Evolutionary conservation across 2,113 vertebrate species (phyloP).

Genomic region (Pterocles burchelli): DNA sequence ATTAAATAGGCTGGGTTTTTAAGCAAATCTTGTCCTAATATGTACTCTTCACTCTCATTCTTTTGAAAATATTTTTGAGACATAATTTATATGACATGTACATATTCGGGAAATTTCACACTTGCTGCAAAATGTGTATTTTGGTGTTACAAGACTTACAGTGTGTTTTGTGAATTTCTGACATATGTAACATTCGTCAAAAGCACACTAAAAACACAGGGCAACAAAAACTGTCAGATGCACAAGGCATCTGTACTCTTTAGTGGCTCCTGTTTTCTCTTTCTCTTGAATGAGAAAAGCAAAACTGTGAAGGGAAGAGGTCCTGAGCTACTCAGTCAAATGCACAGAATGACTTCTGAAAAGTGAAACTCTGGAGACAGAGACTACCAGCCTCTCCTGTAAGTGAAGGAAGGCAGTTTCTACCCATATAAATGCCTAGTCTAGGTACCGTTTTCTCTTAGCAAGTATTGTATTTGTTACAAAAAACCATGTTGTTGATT

Average conservation of each 20-base stretch:
- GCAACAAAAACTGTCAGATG: neutral
- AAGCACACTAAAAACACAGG: slow-evolving; percentile 10
- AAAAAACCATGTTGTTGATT: neutral
- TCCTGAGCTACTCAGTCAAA: neutral
- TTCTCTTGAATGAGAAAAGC: neutral
- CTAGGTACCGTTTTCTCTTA: neutral
- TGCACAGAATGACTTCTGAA: neutral
- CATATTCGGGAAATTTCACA: slow-evolving; percentile 1
- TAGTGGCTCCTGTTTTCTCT: neutral
- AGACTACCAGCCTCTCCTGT: neutral
- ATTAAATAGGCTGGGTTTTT: neutral
- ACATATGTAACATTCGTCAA: neutral
- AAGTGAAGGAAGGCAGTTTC: neutral
- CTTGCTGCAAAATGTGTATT: neutral
- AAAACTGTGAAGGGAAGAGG: neutral
- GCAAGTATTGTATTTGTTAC: neutral
- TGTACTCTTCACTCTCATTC: neutral
- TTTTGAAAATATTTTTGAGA: neutral
- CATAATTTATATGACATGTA: neutral
- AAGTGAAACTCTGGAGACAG: neutral
- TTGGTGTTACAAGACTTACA: slow-evolving; percentile 16
- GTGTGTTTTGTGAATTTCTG: slow-evolving; percentile 34
- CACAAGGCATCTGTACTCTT: neutral
- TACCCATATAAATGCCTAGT: neutral
- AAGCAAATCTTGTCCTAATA: neutral